Evolutionary conservation across 2,888 invertebrate genomes (phyloP).

Genomic region (Marasmarcha lunaedactyla): DNA sequence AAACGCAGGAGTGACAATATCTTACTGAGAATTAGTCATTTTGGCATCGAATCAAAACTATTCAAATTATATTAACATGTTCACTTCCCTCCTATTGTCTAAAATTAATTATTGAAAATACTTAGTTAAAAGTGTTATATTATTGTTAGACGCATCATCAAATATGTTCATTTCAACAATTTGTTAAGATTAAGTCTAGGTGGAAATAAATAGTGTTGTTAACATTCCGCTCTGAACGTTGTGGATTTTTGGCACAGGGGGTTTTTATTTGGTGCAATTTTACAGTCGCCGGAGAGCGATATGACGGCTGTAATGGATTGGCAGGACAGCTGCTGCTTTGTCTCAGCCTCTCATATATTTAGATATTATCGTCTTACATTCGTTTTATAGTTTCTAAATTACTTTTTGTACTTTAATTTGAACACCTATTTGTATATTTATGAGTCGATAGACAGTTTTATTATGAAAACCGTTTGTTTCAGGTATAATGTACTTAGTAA

Average conservation of each 20-base stretch:
- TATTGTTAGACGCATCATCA: slow-evolving; percentile 25
- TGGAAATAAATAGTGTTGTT: slow-evolving; percentile 62
- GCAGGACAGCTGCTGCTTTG: slow-evolving; percentile 50
- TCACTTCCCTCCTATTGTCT: slow-evolving; percentile 49
- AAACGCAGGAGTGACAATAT: slow-evolving; percentile 43
- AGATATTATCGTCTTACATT: too few species aligned
- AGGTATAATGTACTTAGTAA: too few species aligned
- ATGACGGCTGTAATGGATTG: slow-evolving; percentile 42
- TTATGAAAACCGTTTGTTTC: too few species aligned
- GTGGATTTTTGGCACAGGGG: slow-evolving; percentile 60
- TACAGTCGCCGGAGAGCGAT: slow-evolving; percentile 33
- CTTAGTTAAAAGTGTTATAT: slow-evolving; percentile 15
- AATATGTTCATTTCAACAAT: slow-evolving; percentile 54
- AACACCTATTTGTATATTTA: too few species aligned
- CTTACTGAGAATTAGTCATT: slow-evolving; percentile 54
- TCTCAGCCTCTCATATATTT: slow-evolving; percentile 6
- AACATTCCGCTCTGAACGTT: slow-evolving; percentile 54
- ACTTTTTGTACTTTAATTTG: too few species aligned
- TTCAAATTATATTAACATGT: slow-evolving; percentile 44
- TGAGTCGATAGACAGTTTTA: too few species aligned
- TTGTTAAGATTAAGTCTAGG: slow-evolving; percentile 54
- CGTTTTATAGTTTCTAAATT: too few species aligned
- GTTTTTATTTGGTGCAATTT: slow-evolving; percentile 52
- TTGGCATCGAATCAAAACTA: slow-evolving; percentile 55
- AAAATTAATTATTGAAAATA: slow-evolving; percentile 36